Percentiles rank a stretch among this genome's conserved stretches.
Conservation (phyloP, 2,113 vertebrate species). For the Pelobates fuscus region DNA sequence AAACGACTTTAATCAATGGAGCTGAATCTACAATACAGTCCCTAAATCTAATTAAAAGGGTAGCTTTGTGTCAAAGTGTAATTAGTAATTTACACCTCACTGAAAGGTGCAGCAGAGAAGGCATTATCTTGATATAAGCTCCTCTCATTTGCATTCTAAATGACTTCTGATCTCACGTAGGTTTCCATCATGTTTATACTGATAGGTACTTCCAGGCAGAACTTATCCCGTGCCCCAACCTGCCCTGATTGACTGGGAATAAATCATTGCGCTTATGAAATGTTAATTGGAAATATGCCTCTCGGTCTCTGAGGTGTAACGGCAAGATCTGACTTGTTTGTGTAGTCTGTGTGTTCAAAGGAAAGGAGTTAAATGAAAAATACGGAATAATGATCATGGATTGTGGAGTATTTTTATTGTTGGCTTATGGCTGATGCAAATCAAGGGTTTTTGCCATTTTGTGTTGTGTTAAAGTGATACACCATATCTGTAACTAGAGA, state of each 20-base stretch:
- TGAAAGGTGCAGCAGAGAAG: slow-evolving; percentile 28
- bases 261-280: slow-evolving; percentile 42
- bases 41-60: slow-evolving; percentile 43
- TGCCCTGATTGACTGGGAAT: slow-evolving; percentile 46
- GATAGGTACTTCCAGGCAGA: slow-evolving; percentile 22
- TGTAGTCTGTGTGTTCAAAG: neutral
- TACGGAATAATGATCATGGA: neutral
- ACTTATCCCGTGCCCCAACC: slow-evolving; percentile 39
- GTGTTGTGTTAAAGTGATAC: too few relatives aligned
- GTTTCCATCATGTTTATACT: slow-evolving; percentile 45
- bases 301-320: slow-evolving; percentile 4
- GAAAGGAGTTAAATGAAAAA: neutral
- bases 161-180: slow-evolving; percentile 33
- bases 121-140: slow-evolving; percentile 21
- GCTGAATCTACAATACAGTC: slow-evolving; percentile 36
- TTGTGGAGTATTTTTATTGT: too few relatives aligned
- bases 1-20: slow-evolving; percentile 30
- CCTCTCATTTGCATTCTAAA: slow-evolving; percentile 43
- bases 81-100: slow-evolving; percentile 45
- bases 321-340: slow-evolving; percentile 27
- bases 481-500: too few relatives aligned
- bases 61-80: slow-evolving; percentile 29
- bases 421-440: neutral
- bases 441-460: too few relatives aligned
- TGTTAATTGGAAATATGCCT: slow-evolving; percentile 42